Conservation (phyloP, 2,113 vertebrate genomes). For the Rostratula benghalensis region DNA sequence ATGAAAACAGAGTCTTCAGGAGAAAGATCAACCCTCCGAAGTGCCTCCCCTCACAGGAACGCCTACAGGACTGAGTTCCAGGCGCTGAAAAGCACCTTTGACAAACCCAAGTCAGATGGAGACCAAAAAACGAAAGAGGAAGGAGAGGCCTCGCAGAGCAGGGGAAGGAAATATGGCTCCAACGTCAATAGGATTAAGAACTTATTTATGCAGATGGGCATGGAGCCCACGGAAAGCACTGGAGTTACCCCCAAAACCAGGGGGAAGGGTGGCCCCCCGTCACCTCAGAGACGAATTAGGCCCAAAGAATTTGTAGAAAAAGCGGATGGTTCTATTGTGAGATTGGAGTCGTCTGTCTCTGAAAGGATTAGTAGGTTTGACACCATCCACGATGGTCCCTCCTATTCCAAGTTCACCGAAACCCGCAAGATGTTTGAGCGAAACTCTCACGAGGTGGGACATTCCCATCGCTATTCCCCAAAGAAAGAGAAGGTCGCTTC, state of each 20-base stretch:
- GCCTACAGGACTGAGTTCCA: conserved; percentile 98
- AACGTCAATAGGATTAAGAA: conserved; percentile 99
- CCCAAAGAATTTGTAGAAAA: conserved; percentile 92
- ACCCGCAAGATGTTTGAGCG: conserved; percentile 95
- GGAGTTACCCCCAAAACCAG: conserved; percentile 72
- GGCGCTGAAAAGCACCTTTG: conserved; percentile 95
- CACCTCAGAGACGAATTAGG: conserved; percentile 85
- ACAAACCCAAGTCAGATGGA: conserved; percentile 90
- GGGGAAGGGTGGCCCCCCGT: conserved; percentile 75
- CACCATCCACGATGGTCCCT: conserved; percentile 78
- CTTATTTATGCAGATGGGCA: conserved; percentile 98
- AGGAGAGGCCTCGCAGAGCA: conserved; percentile 82
- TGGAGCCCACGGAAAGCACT: conserved; percentile 79
- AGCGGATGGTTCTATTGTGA: conserved; percentile 85
- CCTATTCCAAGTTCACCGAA: conserved; percentile 91
- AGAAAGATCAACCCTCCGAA: conserved; percentile 93
- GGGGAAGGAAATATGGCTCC: conserved; percentile 93
- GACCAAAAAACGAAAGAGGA: conserved; percentile 84
- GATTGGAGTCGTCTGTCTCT: conserved; percentile 83
- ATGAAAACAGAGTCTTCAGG: conserved; percentile 95
- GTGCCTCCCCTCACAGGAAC: conserved; percentile 97
- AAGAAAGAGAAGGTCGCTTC: conserved; percentile 85
- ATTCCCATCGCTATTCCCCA: conserved; percentile 84
- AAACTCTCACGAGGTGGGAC: conserved; percentile 81
- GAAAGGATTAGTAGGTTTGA: conserved; percentile 86